Evolutionary conservation across 2,113 vertebrate genomes (phyloP).

Genomic region (Oxygymnocypris stewartii): DNA sequence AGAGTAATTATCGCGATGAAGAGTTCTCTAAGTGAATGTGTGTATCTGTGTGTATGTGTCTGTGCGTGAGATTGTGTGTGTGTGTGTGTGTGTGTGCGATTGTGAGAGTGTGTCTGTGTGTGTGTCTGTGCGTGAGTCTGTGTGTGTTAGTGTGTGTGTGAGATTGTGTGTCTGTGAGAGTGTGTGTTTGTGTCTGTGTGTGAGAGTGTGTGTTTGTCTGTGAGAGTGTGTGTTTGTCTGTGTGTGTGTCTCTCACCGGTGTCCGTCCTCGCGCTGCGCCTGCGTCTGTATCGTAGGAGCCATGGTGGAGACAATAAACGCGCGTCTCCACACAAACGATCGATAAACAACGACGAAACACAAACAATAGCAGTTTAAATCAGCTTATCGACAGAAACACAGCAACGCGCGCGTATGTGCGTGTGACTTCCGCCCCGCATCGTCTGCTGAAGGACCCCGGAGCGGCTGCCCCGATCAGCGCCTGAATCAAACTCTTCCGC

Average conservation of each 20-base stretch:
- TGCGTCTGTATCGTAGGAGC: conserved; percentile 85
- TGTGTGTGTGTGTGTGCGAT: too few species aligned
- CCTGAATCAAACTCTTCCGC: not conserved
- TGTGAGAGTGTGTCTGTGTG: too few species aligned
- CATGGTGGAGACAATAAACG: conserved; percentile 61
- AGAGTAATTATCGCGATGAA: not conserved
- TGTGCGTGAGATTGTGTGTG: too few species aligned
- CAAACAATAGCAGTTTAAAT: not conserved
- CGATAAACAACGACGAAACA: not conserved
- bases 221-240: too few species aligned
- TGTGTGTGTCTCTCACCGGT: conserved; percentile 77
- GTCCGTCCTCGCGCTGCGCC: conserved; percentile 80
- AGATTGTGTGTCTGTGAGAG: too few species aligned
- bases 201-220: too few species aligned
- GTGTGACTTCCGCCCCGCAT: not conserved
- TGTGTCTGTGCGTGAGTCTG: too few species aligned
- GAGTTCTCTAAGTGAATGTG: not conserved
- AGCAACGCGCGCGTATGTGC: not conserved
- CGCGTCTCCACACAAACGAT: not conserved
- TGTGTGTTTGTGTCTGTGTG: too few species aligned
- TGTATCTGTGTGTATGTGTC: too few species aligned
- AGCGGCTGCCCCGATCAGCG: not conserved
- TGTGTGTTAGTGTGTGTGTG: too few species aligned
- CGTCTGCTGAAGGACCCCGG: not conserved
- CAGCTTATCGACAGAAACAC: not conserved